Base-by-base conservation (phyloP, 2,888 invertebrate species). In the Drosophila putrida region DNA sequence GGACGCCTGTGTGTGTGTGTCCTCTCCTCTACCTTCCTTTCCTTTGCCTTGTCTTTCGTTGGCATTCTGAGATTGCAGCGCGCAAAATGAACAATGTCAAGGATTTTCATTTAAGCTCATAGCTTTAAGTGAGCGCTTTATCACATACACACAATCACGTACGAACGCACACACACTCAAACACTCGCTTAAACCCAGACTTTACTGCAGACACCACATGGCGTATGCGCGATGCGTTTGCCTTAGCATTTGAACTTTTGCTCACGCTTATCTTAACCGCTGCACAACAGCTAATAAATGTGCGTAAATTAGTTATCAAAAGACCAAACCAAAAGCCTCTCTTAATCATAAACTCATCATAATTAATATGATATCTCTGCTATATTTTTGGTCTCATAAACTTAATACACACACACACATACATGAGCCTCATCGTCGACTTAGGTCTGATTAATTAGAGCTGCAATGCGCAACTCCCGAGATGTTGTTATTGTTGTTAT, bases 271-370 rank as follows among this genome's bases (percentile, higher is more conserved):
- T 85, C 85, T 89, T 61, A 51, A 61, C 71, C 72, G 70, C 88
- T 82, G 82, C 88, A 89, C 64, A 85, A 39, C 82, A 68, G 82
- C 85, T 89, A 85, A 85, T 83, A 85, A 83, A 89, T 89, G 88
- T 75, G 75, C 72, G 78, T 83, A 82, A 90, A 90, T 83, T 89
- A 85, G 88, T 88, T 88, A 80, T 82, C 83, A 85, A 83, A 76
- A 65, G 44, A n/a, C 41, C 41, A 33, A 5, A 27, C 47, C 58
- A 28, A 59, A 39, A 69, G 65, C 75, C 33, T 13, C 67, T 55
- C 80, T 80, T 86, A 65, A 88, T 86, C 80, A 83, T 86, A 85
- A 85, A 69, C 86, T 69, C 72, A 73, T 73, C 78, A 82, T 80
- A 83, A 88, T 88, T 83, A 88, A 85, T 80, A 80, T 63, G 80